A percentile compares a stretch with the other conserved stretches of the same genome.
Conservation (phyloP, 2,797 vertebrate genomes). For the Euthynnus affinis region DNA sequence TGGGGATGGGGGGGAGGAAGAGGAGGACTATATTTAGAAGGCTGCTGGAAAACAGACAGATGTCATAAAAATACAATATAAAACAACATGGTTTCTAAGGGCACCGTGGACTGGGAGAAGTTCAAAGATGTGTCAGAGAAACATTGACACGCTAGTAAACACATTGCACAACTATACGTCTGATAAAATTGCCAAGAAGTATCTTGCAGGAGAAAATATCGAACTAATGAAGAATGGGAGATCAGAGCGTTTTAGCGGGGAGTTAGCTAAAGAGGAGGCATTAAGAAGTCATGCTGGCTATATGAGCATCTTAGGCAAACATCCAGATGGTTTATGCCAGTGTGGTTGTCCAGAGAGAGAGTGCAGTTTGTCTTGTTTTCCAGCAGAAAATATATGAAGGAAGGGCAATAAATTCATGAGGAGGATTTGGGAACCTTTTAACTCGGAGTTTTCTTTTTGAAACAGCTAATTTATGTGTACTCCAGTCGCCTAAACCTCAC, state of each 20-base stretch:
- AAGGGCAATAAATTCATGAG: background rate
- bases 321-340: background rate
- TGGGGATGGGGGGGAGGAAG: background rate
- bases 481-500: background rate
- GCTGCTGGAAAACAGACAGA: constrained; percentile 75
- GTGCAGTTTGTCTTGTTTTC: background rate
- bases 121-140: constrained; percentile 47
- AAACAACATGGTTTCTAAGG: constrained; percentile 72
- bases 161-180: constrained; percentile 14
- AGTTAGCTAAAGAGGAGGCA: background rate
- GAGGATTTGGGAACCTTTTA: background rate
- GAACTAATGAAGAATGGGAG: background rate
- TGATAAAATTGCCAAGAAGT: background rate
- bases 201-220: background rate
- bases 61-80: constrained; percentile 70
- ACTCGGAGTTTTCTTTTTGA: constrained; percentile 11
- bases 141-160: constrained; percentile 41
- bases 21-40: constrained; percentile 77
- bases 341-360: background rate
- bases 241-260: background rate
- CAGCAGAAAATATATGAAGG: background rate
- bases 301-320: background rate
- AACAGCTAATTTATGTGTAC: background rate
- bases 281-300: background rate
- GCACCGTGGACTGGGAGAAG: constrained; percentile 48